Evolutionary conservation across 1,140 invertebrate genomes (phyloP), one percentile per base, ranked within the genome.

Genomic region (Cheumatopsyche charites): DNA sequence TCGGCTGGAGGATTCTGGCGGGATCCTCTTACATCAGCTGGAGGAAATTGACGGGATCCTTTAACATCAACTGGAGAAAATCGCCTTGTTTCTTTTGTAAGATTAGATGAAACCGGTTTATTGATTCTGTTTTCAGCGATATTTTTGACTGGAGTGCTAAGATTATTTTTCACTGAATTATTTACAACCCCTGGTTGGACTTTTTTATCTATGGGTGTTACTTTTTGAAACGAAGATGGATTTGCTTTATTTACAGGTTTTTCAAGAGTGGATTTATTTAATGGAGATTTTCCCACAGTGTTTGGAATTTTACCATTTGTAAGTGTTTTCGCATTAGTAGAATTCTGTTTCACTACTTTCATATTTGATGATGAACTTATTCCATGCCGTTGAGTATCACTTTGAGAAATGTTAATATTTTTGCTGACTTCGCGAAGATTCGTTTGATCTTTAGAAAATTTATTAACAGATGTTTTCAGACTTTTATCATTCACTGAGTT

Each of bases 1-100:
- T 86, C 86, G 15, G 76, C 41, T 6, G 84, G 82, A 62, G 84
- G 82, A 63, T 84, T 82, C 62, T 85, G 81, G 76, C 81, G 79
- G 4, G 78, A 69, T 47, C 62, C 49, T 17, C 6, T 7, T 13
- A 81, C 67, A 77, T 85, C 82, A 9, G 73, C 68, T 25, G 83
- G 81, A 19, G 81, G 80, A 75, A 84, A 84, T 75, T 83, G 79
- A 75, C 81, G 73, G 29, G 65, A n/a, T 41, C 73, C 67, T 74
- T 77, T 62, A 2, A 79, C 70, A 78, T 80, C 78, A 21, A 45
- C 21, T 26, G 78, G 76, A 26, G 78, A 77, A 73, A 79, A 78
- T 73, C 78, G 73, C 62, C 77, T 74, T 1, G 55, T 52, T 72
- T 58, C 70, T 65, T 72, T 52, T 19, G 23, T 12, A 42, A 12